A percentile compares a stretch with the other conserved stretches of the same genome.
These are phyloP conservation scores for Lordiphosa clarofinis DNA, from an alignment of 1,140 invertebrate genomes.

Conservation along the genomic window DNA sequence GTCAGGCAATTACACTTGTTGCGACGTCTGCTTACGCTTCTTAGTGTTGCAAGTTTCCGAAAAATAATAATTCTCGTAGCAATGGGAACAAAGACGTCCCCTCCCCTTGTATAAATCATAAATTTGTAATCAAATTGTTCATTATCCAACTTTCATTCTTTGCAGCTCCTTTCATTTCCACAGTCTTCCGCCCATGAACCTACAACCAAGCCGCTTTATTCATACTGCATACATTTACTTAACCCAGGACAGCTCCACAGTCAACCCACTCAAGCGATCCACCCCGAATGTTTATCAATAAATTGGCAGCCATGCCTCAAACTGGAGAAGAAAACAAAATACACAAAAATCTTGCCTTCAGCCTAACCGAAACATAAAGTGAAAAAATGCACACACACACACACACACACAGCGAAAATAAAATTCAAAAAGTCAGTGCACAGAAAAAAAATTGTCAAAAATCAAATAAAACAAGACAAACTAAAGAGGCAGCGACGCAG, in stretches of 20 bases:
- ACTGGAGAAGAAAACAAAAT: slow-evolving; percentile 29
- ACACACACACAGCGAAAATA: slow-evolving; percentile 40
- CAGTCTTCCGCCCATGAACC: too few species aligned
- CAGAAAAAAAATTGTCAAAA: slow-evolving; percentile 66
- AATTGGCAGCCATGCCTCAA: slow-evolving; percentile 60
- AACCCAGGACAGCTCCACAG: slow-evolving; percentile 28
- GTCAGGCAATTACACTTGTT: too few species aligned
- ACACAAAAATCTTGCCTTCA: slow-evolving; percentile 18
- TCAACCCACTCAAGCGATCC: background rate
- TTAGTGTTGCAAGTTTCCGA: too few species aligned
- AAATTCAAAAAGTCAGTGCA: slow-evolving; percentile 55
- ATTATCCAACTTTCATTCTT: too few species aligned
- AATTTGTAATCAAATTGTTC: too few species aligned
- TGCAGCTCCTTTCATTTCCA: too few species aligned
- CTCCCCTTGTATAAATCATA: too few species aligned
- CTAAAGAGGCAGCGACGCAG: slow-evolving; percentile 2
- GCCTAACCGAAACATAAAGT: slow-evolving; percentile 39
- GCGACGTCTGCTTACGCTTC: too few species aligned
- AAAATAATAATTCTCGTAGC: too few species aligned
- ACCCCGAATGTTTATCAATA: slow-evolving; percentile 63
- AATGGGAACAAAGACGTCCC: too few species aligned
- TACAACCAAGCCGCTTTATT: slow-evolving; percentile 1
- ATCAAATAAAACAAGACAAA: slow-evolving; percentile 56
- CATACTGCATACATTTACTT: slow-evolving; percentile 25
- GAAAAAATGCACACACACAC: slow-evolving; percentile 10